Conservation (phyloP, 2,888 invertebrate species). For the Tetropium fuscum region DNA sequence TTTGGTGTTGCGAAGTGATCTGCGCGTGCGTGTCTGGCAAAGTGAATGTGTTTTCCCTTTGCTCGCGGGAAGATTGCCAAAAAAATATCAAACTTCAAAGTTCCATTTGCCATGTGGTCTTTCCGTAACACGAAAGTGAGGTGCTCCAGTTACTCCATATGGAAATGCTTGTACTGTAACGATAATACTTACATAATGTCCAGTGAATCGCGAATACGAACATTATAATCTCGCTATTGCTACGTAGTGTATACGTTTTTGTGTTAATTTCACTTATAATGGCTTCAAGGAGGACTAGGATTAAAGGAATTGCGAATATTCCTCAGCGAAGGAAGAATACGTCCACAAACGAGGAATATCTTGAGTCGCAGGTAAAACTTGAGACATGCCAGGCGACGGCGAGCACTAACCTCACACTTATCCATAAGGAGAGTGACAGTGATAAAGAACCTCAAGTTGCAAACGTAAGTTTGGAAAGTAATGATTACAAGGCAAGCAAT, state of each 20-base stretch:
- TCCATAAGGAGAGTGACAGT: background rate
- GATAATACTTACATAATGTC: conserved; percentile 18
- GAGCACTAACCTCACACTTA: conserved; percentile 25
- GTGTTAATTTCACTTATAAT: conserved; percentile 58
- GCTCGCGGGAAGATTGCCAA: conserved; percentile 22
- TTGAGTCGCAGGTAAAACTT: conserved; percentile 20
- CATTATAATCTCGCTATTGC: too few relatives aligned
- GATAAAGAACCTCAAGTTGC: background rate
- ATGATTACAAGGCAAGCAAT: background rate
- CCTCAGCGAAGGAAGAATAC: conserved; percentile 68
- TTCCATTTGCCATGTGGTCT: conserved; percentile 42
- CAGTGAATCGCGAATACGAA: conserved; percentile 40
- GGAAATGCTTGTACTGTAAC: conserved; percentile 29
- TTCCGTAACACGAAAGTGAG: conserved; percentile 22
- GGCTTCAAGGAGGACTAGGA: conserved; percentile 77
- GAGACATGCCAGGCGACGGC: too few relatives aligned
- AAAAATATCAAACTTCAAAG: conserved; percentile 6
- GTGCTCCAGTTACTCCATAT: conserved; percentile 37
- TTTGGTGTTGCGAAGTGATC: too few relatives aligned
- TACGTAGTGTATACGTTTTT: too few relatives aligned
- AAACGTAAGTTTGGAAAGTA: background rate
- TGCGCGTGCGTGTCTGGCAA: too few relatives aligned
- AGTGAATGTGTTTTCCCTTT: too few relatives aligned
- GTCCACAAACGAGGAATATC: conserved; percentile 12
- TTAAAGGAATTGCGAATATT: conserved; percentile 79